Evolutionary conservation across 2,113 vertebrate species (phyloP), one percentile per base, ranked within the genome.

Genomic region (Mugil cephalus): DNA sequence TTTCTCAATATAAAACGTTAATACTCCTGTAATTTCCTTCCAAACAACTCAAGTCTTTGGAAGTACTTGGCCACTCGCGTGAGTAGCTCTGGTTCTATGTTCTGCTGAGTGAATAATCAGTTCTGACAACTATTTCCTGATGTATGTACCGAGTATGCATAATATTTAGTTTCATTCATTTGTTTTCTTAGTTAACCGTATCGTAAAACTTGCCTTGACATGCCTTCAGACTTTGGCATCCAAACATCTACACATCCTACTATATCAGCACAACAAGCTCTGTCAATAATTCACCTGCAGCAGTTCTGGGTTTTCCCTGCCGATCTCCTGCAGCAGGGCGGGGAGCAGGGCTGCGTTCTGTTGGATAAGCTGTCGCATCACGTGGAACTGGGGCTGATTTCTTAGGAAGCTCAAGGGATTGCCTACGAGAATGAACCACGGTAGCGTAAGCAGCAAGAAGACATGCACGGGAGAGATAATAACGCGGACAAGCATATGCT

Each of bases 361-460:
- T 82, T 98, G 97, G 91, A 99, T 98, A 89, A 99, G 95, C 91
- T 98, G 97, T 84, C 97, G 94, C 97, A 99, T 99, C 84, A 97
- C 94, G 46, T 98, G 96, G 85, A 99, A 99, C 84, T 99, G 97
- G 61, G 97, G 96, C 87, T 98, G 97, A 90, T 95, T 97, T 86
- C 96, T 91, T 75, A 99, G 94, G 94, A 98, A 99, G 89, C 95
- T 96, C 89, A 99, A 92, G 4, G 97, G 97, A 87, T 98, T 98
- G 38, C 92, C 96, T 98, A 89, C 80, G 62, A 36, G 35, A 7
- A 36, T 5, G 38, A 50, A 36, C 47, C 14, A 46, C 2, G 38
- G 58, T 13, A 10, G 12, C 1, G 0, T 15, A 18, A 73, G 21
- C 30, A 48, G 15, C 12, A 24, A 36, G 8, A 45, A n/a, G 8